Conservation (phyloP, 2,797 vertebrate genomes). For the Spinus olivaceus region DNA sequence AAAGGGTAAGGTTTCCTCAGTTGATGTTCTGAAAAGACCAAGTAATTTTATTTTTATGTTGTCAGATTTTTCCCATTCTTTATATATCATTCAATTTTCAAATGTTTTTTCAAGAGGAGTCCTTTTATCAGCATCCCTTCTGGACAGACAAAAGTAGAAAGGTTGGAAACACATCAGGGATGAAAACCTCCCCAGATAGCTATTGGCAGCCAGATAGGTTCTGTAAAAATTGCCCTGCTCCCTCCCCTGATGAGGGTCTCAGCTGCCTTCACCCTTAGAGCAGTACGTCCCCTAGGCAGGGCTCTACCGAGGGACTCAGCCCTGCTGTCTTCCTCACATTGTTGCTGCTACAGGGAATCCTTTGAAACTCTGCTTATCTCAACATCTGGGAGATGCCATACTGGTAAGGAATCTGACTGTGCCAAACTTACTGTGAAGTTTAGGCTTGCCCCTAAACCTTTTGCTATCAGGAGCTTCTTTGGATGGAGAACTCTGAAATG, state of each 20-base stretch:
- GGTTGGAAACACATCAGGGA: background rate
- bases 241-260: background rate
- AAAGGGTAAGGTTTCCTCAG: conserved; percentile 80
- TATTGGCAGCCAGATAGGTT: background rate
- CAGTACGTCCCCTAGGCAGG: background rate
- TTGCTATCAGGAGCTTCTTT: background rate
- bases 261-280: background rate
- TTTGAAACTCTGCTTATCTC: background rate
- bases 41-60: background rate
- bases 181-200: background rate
- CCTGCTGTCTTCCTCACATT: background rate
- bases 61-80: background rate
- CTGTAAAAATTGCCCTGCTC: background rate
- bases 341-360: background rate
- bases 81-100: background rate
- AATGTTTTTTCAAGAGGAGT: background rate
- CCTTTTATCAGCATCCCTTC: background rate
- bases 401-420: background rate
- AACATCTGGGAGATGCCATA: background rate
- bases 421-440: background rate
- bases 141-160: background rate
- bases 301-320: background rate
- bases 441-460: background rate
- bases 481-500: background rate
- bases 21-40: background rate